Evolutionary conservation across 2,797 vertebrate genomes (phyloP).

Genomic region (Pseudopleuronectes americanus): DNA sequence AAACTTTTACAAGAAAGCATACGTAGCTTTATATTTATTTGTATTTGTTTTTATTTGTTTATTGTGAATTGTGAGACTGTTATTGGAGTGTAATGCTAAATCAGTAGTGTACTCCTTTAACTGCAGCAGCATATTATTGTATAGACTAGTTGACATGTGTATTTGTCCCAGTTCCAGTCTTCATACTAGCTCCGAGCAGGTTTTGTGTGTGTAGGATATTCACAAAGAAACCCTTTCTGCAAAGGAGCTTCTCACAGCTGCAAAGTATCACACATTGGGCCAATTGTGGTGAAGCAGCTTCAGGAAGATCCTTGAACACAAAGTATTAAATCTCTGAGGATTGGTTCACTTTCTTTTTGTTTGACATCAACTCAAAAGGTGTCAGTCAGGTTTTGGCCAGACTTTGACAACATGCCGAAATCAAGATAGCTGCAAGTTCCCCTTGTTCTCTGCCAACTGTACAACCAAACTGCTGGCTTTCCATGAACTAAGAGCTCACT

Average conservation of each 20-base stretch:
- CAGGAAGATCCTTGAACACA: neutral
- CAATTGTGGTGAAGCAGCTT: neutral
- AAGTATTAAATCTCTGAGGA: neutral
- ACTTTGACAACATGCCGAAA: neutral
- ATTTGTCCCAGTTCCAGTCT: conserved; percentile 1
- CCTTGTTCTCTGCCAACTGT: neutral
- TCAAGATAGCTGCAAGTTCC: neutral
- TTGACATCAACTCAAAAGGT: neutral
- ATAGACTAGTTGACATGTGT: neutral
- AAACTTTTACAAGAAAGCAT: neutral
- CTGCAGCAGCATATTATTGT: neutral
- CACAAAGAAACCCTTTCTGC: neutral
- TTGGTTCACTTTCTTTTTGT: neutral
- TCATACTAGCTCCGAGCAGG: neutral
- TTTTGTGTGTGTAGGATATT: neutral
- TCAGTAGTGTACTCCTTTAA: neutral
- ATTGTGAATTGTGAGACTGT: too few relatives aligned
- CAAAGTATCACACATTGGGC: conserved; percentile 2
- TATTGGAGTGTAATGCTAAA: too few relatives aligned
- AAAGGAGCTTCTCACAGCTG: conserved; percentile 8
- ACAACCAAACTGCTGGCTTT: neutral
- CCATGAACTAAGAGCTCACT: neutral
- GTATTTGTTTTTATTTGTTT: neutral
- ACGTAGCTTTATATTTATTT: too few relatives aligned
- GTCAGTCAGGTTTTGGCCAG: neutral